A percentile compares a stretch with the other conserved stretches of the same genome.
Evolutionary conservation across 2,797 vertebrate genomes (phyloP).

Genomic region (Darevskia nairensis): DNA sequence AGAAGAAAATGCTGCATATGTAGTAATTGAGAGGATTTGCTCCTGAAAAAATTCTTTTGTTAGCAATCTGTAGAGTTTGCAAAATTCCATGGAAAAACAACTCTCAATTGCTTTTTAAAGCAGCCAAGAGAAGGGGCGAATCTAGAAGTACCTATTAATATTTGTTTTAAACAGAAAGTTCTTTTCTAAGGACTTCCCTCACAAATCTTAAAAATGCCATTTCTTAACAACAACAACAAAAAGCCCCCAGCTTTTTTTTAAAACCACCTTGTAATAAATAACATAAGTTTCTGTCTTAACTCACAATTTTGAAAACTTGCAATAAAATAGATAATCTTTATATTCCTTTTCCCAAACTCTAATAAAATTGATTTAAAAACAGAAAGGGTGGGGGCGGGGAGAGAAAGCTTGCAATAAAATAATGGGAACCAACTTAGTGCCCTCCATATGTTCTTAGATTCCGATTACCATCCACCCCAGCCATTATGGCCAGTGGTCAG

Average conservation of each 20-base stretch:
- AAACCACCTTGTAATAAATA: neutral
- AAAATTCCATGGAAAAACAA: neutral
- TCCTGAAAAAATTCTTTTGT: neutral
- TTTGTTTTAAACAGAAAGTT: neutral
- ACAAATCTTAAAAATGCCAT: neutral
- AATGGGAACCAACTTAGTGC: too few relatives aligned
- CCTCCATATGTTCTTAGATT: too few relatives aligned
- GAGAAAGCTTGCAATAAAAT: neutral
- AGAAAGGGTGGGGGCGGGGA: too few relatives aligned
- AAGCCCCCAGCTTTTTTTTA: neutral
- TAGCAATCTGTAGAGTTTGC: neutral
- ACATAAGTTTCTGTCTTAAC: neutral
- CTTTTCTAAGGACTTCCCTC: neutral
- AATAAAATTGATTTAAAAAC: too few relatives aligned
- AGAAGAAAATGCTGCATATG: neutral
- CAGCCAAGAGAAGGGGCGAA: neutral
- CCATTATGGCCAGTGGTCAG: too few relatives aligned
- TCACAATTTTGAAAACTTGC: neutral
- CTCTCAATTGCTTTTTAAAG: neutral
- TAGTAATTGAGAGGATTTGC: conserved; percentile 8
- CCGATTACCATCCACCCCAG: too few relatives aligned
- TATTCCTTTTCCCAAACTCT: too few relatives aligned
- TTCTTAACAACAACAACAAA: neutral
- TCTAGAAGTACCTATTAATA: neutral
- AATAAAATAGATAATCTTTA: neutral